A percentile compares a stretch with the other conserved stretches of the same genome.
These are phyloP conservation scores for Onychomys leucogaster DNA, from an alignment of 2,797 vertebrate species.

Conservation along the genomic window DNA sequence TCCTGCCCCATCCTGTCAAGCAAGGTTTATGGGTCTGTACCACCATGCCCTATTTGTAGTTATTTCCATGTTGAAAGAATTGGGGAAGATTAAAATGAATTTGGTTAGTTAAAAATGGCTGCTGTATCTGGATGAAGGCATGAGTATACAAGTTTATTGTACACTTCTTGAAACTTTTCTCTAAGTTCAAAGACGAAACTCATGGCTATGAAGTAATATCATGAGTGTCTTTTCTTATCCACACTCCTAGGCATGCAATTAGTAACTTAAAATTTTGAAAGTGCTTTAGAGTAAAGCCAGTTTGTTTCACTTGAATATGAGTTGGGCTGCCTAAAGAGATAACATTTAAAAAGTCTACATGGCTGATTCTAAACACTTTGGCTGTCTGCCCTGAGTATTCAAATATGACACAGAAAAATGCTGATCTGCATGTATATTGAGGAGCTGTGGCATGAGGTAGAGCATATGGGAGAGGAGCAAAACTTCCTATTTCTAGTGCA, in stretches of 20 bases:
- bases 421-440: not conserved
- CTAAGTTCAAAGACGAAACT: not conserved
- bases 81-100: not conserved
- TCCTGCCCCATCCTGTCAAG: not conserved
- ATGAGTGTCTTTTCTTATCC: not conserved
- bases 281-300: not conserved
- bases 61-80: not conserved
- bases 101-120: not conserved
- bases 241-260: not conserved
- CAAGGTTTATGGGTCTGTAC: not conserved
- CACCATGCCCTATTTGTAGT: no score
- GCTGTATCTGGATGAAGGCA: not conserved
- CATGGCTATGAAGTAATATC: not conserved
- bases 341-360: not conserved
- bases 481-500: not conserved
- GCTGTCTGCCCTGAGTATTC: not conserved
- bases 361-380: not conserved
- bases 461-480: not conserved
- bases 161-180: not conserved
- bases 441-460: not conserved
- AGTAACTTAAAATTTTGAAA: not conserved
- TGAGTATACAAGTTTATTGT: not conserved
- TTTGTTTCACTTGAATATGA: not conserved
- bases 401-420: constrained; percentile 33
- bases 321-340: not conserved